These are phyloP conservation scores for Glyphotaelius pellucidus DNA, from an alignment of 2,888 invertebrate genomes.

Conservation along the genomic window DNA sequence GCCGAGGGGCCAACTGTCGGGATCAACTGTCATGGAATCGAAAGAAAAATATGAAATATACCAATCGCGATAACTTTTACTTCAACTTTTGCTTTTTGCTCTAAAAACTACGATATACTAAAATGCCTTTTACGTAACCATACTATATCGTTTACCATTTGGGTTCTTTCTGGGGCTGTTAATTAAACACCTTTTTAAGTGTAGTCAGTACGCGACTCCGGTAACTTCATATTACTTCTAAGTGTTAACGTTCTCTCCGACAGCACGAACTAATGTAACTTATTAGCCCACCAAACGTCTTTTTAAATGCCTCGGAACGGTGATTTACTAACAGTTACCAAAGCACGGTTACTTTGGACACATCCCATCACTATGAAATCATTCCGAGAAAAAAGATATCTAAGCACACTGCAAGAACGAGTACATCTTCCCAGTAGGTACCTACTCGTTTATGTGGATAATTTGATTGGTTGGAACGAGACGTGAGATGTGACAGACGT, in stretches of 20 bases:
- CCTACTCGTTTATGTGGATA: background rate
- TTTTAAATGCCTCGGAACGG: background rate
- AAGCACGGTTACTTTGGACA: background rate
- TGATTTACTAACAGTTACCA: background rate
- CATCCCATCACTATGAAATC: background rate
- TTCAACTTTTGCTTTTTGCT: background rate
- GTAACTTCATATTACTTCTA: conserved; percentile 2
- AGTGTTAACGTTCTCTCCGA: background rate
- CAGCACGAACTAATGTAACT: background rate
- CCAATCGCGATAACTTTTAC: too few relatives aligned
- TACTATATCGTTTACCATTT: background rate
- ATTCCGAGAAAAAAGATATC: background rate
- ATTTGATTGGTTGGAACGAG: background rate
- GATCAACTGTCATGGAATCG: too few relatives aligned
- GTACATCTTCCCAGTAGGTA: background rate
- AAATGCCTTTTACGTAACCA: background rate
- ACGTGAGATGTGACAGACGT: background rate
- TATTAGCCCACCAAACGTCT: background rate
- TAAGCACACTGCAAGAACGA: background rate
- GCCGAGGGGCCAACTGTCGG: too few relatives aligned
- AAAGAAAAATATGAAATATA: too few relatives aligned
- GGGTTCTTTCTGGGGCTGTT: background rate
- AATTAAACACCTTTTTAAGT: background rate
- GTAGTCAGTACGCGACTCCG: background rate
- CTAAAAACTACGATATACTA: background rate